Base-by-base conservation (phyloP, 2,797 vertebrate genomes). In the Sebastes jordani region DNA sequence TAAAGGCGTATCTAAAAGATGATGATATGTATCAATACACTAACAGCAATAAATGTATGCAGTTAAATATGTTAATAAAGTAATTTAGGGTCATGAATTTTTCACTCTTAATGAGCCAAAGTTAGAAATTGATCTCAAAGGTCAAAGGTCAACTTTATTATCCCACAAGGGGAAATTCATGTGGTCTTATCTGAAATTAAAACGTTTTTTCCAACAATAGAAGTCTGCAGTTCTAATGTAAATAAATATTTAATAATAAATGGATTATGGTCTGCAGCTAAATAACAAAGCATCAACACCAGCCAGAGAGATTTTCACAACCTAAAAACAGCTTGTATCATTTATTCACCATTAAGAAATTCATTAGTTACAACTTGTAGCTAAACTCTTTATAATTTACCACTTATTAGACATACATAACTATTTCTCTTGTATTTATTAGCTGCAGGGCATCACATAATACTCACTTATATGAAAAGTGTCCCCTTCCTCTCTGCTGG, bases 401-500 rank as follows among this genome's bases (percentile, higher is more conserved):
- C 62, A 23, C 11, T 34, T 42, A 60, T 46, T 60, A 60, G 2
- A 22, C 11, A 8, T 8, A 36, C 1, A 34, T 25, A 23, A 14
- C 6, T 60, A 5, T 29, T 11, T 6, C 4, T 20, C 1, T 42
- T 23, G 4, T 63, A 16, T 22, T 8, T 23, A 11, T 54, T 4
- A 6, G 25, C 56, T 74, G 52, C n/a, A n/a, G 25, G 1, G n/a
- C n/a, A 32, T 63, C 25, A 20, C 25, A 52, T 16, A 18, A n/a
- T 0, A 69, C 91, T 65, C 71, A 94, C 91, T 77, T 52, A 36
- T 32, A 22, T 29, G 58, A 42, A 29, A 46, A 42, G 66, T n/a
- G 9, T 29, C 71, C 4, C 46, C 84, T 3, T 89, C 66, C 7
- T 85, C 81, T 84, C 90, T 88, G 65, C 83, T 82, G 71, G 30